A percentile compares a stretch with the other conserved stretches of the same genome.
Evolutionary conservation across 2,797 vertebrate species (phyloP).

Genomic region (Thamnophis elegans): DNA sequence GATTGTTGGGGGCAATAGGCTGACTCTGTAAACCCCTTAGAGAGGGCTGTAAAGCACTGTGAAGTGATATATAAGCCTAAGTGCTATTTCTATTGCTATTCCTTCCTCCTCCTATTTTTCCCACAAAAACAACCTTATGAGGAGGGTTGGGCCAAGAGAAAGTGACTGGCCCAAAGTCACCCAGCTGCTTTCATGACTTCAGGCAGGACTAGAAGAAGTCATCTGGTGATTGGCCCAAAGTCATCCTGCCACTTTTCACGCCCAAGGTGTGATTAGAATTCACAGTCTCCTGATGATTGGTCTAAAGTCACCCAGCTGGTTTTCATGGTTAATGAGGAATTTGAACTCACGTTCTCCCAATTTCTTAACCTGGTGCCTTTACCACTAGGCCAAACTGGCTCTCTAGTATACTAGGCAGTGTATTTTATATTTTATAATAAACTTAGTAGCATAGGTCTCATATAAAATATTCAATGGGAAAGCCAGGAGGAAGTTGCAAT

Average conservation of each 20-base stretch:
- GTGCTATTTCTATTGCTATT: not conserved
- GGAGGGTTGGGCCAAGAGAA: not conserved
- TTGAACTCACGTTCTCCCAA: not conserved
- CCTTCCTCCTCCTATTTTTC: not conserved
- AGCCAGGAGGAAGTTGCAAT: not conserved
- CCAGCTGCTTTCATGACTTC: not conserved
- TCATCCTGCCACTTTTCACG: not conserved
- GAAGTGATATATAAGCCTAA: too few species aligned
- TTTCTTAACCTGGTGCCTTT: not conserved
- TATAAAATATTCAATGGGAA: not conserved
- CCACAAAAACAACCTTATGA: not conserved
- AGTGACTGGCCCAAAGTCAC: not conserved
- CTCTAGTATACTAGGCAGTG: not conserved
- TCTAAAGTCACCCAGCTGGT: not conserved
- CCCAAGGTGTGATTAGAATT: not conserved
- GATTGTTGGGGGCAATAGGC: too few species aligned
- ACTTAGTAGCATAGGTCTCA: not conserved
- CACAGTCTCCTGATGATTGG: not conserved
- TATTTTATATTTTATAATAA: not conserved
- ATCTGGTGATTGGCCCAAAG: not conserved
- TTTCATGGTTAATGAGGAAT: not conserved
- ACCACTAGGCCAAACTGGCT: not conserved
- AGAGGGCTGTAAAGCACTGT: too few species aligned
- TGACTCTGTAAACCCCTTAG: too few species aligned
- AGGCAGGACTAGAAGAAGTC: not conserved